Base-by-base conservation (phyloP, 2,888 invertebrate species). In the Drosophila colorata region DNA sequence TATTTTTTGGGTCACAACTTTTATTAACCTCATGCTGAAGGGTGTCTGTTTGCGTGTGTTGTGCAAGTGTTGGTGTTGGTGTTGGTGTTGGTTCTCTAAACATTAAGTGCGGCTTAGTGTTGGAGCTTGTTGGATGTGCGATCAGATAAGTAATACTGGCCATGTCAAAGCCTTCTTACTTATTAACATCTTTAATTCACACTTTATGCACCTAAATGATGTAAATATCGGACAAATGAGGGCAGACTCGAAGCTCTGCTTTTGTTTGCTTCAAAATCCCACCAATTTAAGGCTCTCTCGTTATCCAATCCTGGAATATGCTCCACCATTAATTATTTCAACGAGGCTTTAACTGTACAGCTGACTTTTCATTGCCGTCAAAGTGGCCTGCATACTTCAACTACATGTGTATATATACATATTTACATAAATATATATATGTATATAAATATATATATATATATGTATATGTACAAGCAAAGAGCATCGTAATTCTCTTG, bases 1-100 rank as follows among this genome's bases (percentile, higher is more conserved):
- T 80, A 84, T 84, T 88, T 78, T 84, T 73, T 78, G 83, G 90
- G 88, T 89, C 89, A 89, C 75, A 82, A 78, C 80, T 86, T 81
- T 78, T 80, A 89, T 88, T 86, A 80, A 78, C 87, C 88, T 65
- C 64, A 72, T 65, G 70, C 69, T 52, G 48, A 59, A 33, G 69
- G 38, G 56, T 63, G 63, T 68, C 57, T 60, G 40, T 38, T 18
- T 53, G 14, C 31, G 44, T 63, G 57, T 68, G 40, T 51, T 44
- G 41, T 49, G 20, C 23, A 8, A 48, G 47, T 46, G 37, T 65
- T 46, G 48, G 25, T 49, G 23, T 14, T 4, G 25, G 47, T 46
- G 37, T 65, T 46, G 48, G 25, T 49, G 23, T 14, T 4, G 25
- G 33, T 35, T 16, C 3, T 18, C 66, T 60, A 71, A 83, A 73